These are phyloP conservation scores for Gallinago nigripennis DNA, from an alignment of 2,797 vertebrate genomes.

Conservation along the genomic window DNA sequence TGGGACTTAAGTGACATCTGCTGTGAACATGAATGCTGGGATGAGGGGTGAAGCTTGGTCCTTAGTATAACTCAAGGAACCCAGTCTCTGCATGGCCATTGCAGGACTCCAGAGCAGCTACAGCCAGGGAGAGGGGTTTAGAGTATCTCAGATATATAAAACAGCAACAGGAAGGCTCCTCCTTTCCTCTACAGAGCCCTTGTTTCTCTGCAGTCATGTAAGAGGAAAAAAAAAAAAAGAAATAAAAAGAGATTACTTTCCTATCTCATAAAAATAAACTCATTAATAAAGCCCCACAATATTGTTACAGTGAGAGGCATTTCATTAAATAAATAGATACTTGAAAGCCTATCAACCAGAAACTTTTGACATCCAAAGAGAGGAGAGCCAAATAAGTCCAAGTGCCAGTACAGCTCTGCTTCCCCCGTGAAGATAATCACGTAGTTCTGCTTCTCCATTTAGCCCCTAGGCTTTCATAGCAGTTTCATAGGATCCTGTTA, in stretches of 20 bases:
- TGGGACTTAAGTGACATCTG: accelerated
- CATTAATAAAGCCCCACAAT: conserved; percentile 17
- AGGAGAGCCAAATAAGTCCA: neutral
- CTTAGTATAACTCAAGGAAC: neutral
- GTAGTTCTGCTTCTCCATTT: conserved; percentile 5
- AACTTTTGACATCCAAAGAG: conserved; percentile 7
- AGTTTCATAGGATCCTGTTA: conserved; percentile 54
- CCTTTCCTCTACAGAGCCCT: neutral
- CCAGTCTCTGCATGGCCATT: neutral
- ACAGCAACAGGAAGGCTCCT: neutral
- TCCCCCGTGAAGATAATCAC: neutral
- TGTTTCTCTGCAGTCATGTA: neutral
- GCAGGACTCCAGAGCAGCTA: neutral
- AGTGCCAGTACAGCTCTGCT: neutral
- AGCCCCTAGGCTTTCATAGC: conserved; percentile 41
- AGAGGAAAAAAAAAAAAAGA: neutral
- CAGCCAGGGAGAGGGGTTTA: neutral
- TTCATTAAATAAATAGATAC: conserved; percentile 20
- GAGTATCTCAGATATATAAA: neutral
- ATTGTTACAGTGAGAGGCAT: neutral
- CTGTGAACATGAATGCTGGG: neutral
- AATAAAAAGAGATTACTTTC: neutral
- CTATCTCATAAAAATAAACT: neutral
- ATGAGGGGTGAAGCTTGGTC: neutral
- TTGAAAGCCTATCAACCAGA: conserved; percentile 10